Percentiles rank a stretch among this genome's conserved stretches.
Conservation (phyloP, 2,797 vertebrate genomes). For the Poecilia velifera region DNA sequence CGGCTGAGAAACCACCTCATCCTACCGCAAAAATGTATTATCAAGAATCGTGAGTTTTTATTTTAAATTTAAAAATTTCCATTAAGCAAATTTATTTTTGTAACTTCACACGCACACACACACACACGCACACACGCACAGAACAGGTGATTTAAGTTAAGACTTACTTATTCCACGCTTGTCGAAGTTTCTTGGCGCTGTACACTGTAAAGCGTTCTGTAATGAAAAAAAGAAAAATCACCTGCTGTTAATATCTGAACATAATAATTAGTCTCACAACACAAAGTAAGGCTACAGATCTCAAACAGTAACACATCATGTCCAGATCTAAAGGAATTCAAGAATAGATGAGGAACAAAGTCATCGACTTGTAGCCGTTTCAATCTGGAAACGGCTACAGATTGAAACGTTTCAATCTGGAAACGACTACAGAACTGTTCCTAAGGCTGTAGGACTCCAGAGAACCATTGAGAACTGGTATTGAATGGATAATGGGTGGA, state of each 20-base stretch:
- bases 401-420: no score
- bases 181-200: constrained; percentile 93
- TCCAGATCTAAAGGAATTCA: no score
- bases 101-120: neutral
- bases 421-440: no score
- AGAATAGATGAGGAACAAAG: no score
- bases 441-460: neutral
- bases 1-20: no score
- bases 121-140: constrained; percentile 5
- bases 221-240: constrained; percentile 50
- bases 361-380: no score
- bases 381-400: no score
- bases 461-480: neutral
- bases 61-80: no score
- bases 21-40: no score
- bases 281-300: neutral
- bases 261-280: no score
- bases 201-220: constrained; percentile 94
- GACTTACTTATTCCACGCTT: constrained; percentile 99
- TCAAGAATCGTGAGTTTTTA: no score
- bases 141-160: neutral
- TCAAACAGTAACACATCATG: neutral
- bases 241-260: neutral
- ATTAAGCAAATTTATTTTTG: no score
- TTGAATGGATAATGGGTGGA: neutral